Conservation (phyloP, 2,888 invertebrate genomes). For the Scaptomyza tumidula region DNA sequence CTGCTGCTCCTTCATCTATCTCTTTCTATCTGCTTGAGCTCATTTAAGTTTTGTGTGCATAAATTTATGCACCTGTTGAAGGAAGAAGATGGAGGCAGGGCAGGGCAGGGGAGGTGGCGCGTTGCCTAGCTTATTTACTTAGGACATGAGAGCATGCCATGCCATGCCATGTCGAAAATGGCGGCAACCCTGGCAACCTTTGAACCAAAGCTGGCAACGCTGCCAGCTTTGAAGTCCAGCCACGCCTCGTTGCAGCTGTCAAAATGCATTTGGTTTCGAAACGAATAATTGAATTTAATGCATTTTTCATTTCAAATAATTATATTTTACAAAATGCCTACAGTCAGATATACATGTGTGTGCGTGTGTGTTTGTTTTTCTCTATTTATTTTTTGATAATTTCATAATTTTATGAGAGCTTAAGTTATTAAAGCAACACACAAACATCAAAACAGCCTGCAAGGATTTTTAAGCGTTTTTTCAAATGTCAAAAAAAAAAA, state of each 20-base stretch:
- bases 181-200: conserved; percentile 68
- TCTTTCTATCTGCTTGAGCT: conserved; percentile 50
- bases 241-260: conserved; percentile 64
- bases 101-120: background rate
- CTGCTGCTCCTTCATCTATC: background rate
- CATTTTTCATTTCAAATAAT: conserved; percentile 60
- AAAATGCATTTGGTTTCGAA: conserved; percentile 37
- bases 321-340: conserved; percentile 43
- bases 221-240: conserved; percentile 36
- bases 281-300: conserved; percentile 29
- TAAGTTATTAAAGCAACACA: conserved; percentile 75
- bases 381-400: conserved; percentile 76
- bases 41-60: conserved; percentile 66
- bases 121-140: conserved; percentile 65
- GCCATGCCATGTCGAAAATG: conserved; percentile 27
- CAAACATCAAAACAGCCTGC: conserved; percentile 25
- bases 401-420: conserved; percentile 73
- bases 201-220: conserved; percentile 53
- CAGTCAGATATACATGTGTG: conserved; percentile 15
- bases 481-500: conserved; percentile 41
- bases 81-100: background rate
- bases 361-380: conserved; percentile 31
- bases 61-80: conserved; percentile 64
- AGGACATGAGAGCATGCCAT: conserved; percentile 44
- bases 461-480: conserved; percentile 34